Evolutionary conservation across 2,888 invertebrate species (phyloP), one percentile per base, ranked within the genome.

Genomic region (Oxystoma pomonae): DNA sequence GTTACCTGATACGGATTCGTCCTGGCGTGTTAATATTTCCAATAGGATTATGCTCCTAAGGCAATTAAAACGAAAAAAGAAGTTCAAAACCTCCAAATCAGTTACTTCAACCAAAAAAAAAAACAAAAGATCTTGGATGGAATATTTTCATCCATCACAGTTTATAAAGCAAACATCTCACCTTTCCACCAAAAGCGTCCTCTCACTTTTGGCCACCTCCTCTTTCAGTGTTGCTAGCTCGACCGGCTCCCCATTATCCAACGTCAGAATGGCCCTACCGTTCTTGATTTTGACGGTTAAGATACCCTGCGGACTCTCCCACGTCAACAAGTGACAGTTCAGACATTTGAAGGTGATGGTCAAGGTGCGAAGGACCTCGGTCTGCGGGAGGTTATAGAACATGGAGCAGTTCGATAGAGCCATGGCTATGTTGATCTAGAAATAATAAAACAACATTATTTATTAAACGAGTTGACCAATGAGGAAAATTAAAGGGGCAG

Each of bases 271-370:
- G 7, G 74, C 66, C 17, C 60, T 70, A 17, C 69, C 69, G 60
- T 75, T 67, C 55, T 68, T 60, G 20, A 74, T 68, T 59, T 65
- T 69, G 35, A 77, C 63, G 20, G 62, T 67, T 51, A 77, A 68
- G 59, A 60, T 17, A 63, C 63, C 18, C 59, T 58, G n/a, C 53
- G 51, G 52, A 53, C 52, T 57, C 2, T 60, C 68, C 70, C 65
- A 70, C 50, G 73, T 70, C 62, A 76, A 72, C 18, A 76, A 65
- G 7, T 67, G 67, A 60, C 76, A 76, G 18, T 68, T 69, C 2
- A 64, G 65, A 60, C 76, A 76, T 58, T 72, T 72, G 62, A 72
- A 76, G 18, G 70, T 73, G 18, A 76, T 69, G 7, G 68, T 65
- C 19, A 76, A 61, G 35, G 68, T 73, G 59, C 69, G 65, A 62